phyloP scores from a whole-genome alignment of 2,113 vertebrate species.

The Hippolais icterina region DNA sequence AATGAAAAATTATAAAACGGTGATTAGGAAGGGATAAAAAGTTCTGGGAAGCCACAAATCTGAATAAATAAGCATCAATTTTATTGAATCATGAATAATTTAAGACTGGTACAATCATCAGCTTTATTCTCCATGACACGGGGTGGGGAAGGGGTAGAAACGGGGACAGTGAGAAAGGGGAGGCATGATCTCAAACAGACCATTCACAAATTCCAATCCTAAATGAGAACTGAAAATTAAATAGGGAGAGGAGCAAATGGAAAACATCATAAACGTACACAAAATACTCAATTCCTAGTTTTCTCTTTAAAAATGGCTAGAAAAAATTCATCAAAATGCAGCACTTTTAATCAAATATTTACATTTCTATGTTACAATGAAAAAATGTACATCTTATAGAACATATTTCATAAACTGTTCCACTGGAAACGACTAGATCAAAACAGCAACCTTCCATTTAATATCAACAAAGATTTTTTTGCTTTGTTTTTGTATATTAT shows the following conservation, averaged over 20 bases:
- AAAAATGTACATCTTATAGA: constrained; percentile 90
- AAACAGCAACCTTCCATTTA: constrained; percentile 77
- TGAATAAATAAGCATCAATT: constrained; percentile 96
- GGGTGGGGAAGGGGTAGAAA: background rate
- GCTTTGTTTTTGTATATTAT: constrained; percentile 14
- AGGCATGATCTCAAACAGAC: constrained; percentile 76
- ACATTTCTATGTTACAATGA: constrained; percentile 93
- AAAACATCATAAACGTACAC: constrained; percentile 87
- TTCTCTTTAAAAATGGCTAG: constrained; percentile 94
- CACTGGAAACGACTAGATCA: constrained; percentile 78
- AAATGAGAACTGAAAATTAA: constrained; percentile 84
- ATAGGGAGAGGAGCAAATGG: constrained; percentile 70
- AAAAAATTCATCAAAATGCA: constrained; percentile 95
- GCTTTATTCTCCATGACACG: constrained; percentile 81
- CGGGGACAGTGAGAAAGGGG: background rate
- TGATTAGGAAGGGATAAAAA: background rate
- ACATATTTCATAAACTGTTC: constrained; percentile 82
- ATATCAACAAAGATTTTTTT: constrained; percentile 67
- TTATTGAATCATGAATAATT: constrained; percentile 99
- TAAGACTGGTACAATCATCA: constrained; percentile 98
- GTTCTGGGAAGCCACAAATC: constrained; percentile 50
- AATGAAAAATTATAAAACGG: background rate
- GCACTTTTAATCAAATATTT: constrained; percentile 91
- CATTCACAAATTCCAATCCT: constrained; percentile 81
- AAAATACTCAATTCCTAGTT: constrained; percentile 94